Conservation (phyloP, 2,888 invertebrate genomes). For the Plemyria rubiginata region DNA sequence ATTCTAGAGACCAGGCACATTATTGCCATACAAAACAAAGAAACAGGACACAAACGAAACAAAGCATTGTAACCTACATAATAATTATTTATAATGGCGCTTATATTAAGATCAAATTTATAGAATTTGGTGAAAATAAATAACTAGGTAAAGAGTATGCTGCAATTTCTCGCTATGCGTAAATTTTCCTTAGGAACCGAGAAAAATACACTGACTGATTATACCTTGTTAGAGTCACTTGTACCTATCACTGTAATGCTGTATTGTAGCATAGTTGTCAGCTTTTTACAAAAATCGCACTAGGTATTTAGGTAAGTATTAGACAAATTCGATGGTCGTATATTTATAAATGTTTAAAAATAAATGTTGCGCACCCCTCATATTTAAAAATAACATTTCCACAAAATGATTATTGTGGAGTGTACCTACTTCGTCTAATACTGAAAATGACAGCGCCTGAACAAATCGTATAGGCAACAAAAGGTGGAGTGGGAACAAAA, state of each 20-base stretch:
- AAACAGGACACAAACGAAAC: too few relatives aligned
- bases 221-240: neutral
- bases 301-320: constrained; percentile 8
- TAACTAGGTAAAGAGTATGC: neutral
- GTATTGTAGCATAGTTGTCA: neutral
- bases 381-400: constrained; percentile 14
- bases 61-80: too few relatives aligned
- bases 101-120: neutral
- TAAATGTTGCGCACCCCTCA: constrained; percentile 23
- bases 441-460: constrained; percentile 38
- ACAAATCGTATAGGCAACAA: constrained; percentile 38
- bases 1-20: too few relatives aligned
- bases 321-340: constrained; percentile 14
- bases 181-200: neutral
- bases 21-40: too few relatives aligned
- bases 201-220: constrained; percentile 15
- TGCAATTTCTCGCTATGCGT: neutral
- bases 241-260: neutral
- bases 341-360: constrained; percentile 13
- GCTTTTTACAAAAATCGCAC: constrained; percentile 11
- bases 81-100: neutral
- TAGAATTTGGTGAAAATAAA: neutral
- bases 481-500: constrained; percentile 54
- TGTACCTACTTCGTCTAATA: constrained; percentile 4
- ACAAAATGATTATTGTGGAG: constrained; percentile 17